Evolutionary conservation across 2,888 invertebrate genomes (phyloP), one percentile per base, ranked within the genome.

Genomic region (Drosophila falleni): DNA sequence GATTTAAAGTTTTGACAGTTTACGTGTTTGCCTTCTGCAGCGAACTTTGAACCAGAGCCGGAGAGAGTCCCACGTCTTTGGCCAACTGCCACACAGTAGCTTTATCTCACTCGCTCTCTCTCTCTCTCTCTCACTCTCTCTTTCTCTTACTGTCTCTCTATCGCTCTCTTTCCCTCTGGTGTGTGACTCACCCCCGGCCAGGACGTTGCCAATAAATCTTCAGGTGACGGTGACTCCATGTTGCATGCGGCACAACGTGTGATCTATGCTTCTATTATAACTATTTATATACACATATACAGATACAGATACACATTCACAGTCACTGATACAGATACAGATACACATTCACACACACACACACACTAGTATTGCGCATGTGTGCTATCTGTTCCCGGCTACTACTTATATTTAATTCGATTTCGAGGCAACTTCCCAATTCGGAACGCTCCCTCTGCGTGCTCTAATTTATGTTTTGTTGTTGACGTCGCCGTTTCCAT

Each of bases 161-260:
- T n/a, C 16, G 26, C 39, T 26, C 54, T 58, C 54, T 39, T 16
- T 63, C 19, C n/a, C 44, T 29, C 19, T 15, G 19, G 29, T 33
- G 60, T 13, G 11, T 55, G 66, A 71, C 74, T 73, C 83, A 85
- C 86, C 87, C 87, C 70, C 56, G 54, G 65, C 58, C 61, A 49
- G 88, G 87, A 89, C 89, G 83, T 76, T 80, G 83, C 70, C 87
- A 89, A 92, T 92, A 92, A 92, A 92, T 92, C 92, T 92, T 87
- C 69, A 84, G 90, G 87, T 90, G 90, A 84, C 88, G 78, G 56
- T 71, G 91, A 91, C 91, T 90, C 90, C 91, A 90, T 91, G 91
- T 92, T 90, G 89, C 89, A 87, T 89, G 89, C 85, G 81, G 85
- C 88, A 83, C 83, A 90, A 78, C 81, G 84, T 88, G 90, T 92